Conservation (phyloP, 2,113 vertebrate genomes). For the Trogon melanurus region DNA sequence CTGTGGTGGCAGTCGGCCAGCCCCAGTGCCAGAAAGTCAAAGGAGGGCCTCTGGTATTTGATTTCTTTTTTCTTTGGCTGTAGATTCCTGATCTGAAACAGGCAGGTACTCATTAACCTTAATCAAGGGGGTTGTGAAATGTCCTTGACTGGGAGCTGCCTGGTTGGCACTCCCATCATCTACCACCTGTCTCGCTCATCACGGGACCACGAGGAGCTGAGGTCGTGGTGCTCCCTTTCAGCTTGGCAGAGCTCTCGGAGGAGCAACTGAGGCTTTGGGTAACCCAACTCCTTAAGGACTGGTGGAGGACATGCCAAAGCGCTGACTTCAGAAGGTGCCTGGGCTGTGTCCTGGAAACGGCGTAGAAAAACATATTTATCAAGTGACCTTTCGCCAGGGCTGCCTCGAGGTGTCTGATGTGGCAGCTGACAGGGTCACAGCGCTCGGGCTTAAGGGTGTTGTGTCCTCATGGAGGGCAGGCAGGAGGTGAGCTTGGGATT, state of each 20-base stretch:
- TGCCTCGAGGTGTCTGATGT: background rate
- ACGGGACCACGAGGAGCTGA: background rate
- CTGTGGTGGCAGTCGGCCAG: background rate
- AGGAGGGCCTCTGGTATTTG: background rate
- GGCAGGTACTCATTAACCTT: background rate
- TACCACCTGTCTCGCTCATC: background rate
- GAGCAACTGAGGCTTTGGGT: background rate
- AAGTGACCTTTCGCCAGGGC: conserved; percentile 49
- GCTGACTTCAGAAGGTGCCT: conserved; percentile 12
- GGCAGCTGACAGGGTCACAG: background rate
- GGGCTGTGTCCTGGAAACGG: conserved; percentile 3
- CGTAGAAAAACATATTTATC: conserved; percentile 39
- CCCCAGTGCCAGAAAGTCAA: background rate
- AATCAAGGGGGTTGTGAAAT: background rate
- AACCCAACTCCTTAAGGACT: conserved; percentile 51
- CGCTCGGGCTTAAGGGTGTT: background rate
- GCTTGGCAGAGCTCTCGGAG: background rate
- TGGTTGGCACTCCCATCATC: background rate
- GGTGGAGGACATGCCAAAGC: background rate
- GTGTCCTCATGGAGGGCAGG: background rate
- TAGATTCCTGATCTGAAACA: background rate
- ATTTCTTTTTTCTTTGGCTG: background rate
- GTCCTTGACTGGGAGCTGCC: background rate
- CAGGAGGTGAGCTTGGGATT: background rate
- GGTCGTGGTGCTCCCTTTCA: background rate